These are phyloP conservation scores for Trididemnum nubilum DNA, from an alignment of 23 tunicate genomes.

Conservation along the genomic window DNA sequence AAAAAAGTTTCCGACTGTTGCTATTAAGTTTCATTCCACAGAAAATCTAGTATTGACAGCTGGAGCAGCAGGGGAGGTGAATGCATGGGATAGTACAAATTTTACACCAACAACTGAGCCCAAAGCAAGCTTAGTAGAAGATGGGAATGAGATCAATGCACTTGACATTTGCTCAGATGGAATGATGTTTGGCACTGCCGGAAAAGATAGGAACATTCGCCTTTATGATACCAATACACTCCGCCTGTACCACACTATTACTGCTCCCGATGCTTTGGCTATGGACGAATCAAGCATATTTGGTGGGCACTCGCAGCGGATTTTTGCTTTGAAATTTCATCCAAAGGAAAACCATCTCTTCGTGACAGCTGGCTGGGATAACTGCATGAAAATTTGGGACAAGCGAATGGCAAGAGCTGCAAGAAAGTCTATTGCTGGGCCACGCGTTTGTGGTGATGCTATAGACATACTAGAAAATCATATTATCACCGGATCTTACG, in stretches of 20 bases:
- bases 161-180: constrained; percentile 68
- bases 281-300: constrained; percentile 57
- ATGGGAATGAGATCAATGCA: constrained; percentile 69
- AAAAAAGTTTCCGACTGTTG: constrained; percentile 57
- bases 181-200: constrained; percentile 69
- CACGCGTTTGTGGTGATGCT: constrained; percentile 74
- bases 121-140: constrained; percentile 27
- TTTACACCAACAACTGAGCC: constrained; percentile 14
- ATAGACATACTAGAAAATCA: constrained; percentile 51
- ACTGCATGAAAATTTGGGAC: constrained; percentile 88
- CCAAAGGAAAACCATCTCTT: constrained; percentile 70
- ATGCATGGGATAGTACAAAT: constrained; percentile 35
- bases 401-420: constrained; percentile 69
- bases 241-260: constrained; percentile 29
- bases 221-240: constrained; percentile 57
- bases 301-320: constrained; percentile 72
- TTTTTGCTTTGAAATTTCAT: constrained; percentile 78
- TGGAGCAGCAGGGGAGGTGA: constrained; percentile 55
- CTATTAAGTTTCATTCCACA: constrained; percentile 33
- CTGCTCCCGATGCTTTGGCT: constrained; percentile 57
- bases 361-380: constrained; percentile 91
- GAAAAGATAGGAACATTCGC: constrained; percentile 72
- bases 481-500: constrained; percentile 76
- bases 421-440: constrained; percentile 64
- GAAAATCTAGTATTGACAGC: constrained; percentile 31